These are phyloP conservation scores for Psilopogon haemacephalus DNA, from an alignment of 2,113 vertebrate genomes.

Conservation along the genomic window DNA sequence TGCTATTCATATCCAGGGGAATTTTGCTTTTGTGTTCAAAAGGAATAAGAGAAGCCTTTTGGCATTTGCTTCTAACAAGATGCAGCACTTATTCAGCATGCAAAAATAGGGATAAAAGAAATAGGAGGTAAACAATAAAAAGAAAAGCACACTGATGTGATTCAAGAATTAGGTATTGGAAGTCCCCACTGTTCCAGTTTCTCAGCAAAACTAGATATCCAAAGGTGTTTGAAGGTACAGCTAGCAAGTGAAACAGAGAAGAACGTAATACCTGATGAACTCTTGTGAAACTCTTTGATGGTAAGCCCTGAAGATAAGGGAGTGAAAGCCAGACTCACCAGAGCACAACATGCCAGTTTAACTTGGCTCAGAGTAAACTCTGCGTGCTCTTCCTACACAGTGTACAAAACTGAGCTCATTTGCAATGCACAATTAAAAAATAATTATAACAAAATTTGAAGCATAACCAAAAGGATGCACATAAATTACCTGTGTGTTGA, in stretches of 20 bases:
- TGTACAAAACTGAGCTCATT: not conserved
- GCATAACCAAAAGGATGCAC: not conserved
- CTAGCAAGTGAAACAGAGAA: not conserved
- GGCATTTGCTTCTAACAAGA: not conserved
- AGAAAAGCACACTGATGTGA: not conserved
- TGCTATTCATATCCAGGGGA: not conserved
- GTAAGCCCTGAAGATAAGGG: not conserved
- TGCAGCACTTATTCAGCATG: not conserved
- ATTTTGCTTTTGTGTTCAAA: not conserved
- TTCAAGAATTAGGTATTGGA: not conserved
- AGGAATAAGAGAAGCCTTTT: not conserved
- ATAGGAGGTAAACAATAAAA: not conserved
- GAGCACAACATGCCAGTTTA: not conserved
- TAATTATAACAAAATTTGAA: not conserved
- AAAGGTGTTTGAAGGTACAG: not conserved
- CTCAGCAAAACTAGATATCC: not conserved
- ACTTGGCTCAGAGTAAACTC: slow-evolving; percentile 13
- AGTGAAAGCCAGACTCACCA: not conserved
- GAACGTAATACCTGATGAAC: not conserved
- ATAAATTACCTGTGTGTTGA: not conserved
- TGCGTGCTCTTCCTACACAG: not conserved
- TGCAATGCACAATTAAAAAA: slow-evolving; percentile 24
- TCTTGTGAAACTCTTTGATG: not conserved
- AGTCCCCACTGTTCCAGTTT: not conserved
- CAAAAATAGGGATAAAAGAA: not conserved